These are phyloP conservation scores for Psettodes erumei DNA, from an alignment of 2,113 vertebrate genomes.

Conservation along the genomic window DNA sequence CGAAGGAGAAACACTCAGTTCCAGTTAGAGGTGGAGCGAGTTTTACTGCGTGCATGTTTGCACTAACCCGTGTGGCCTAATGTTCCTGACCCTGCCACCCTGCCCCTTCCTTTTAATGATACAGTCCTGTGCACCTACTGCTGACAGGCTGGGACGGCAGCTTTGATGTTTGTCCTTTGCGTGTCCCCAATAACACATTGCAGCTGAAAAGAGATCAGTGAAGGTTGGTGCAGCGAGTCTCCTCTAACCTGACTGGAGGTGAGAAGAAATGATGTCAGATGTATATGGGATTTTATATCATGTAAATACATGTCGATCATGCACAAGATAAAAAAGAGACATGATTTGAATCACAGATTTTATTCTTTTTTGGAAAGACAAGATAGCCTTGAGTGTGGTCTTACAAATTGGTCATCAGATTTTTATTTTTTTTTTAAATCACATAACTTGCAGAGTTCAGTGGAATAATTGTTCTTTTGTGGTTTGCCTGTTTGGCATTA, in stretches of 20 bases:
- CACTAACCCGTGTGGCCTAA: slow-evolving; percentile 42
- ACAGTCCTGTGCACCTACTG: slow-evolving; percentile 31
- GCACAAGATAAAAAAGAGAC: not conserved
- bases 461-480: not conserved
- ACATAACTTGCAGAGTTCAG: slow-evolving; percentile 7
- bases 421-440: too few species aligned
- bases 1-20: slow-evolving; percentile 28
- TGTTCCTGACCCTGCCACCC: slow-evolving; percentile 45
- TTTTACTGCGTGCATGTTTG: slow-evolving; percentile 16
- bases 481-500: slow-evolving; percentile 2
- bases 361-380: not conserved
- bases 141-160: slow-evolving; percentile 49
- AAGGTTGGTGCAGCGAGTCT: slow-evolving; percentile 33
- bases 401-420: not conserved
- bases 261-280: not conserved
- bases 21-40: slow-evolving; percentile 2
- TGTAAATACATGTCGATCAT: not conserved
- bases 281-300: not conserved
- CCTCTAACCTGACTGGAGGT: slow-evolving; percentile 36
- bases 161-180: slow-evolving; percentile 72
- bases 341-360: not conserved
- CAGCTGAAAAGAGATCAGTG: slow-evolving; percentile 40
- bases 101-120: slow-evolving; percentile 58
- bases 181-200: slow-evolving; percentile 49
- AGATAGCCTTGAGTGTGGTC: not conserved